Evolutionary conservation across 2,113 vertebrate genomes (phyloP), one percentile per base, ranked within the genome.

Genomic region (Epinephelus moara): DNA sequence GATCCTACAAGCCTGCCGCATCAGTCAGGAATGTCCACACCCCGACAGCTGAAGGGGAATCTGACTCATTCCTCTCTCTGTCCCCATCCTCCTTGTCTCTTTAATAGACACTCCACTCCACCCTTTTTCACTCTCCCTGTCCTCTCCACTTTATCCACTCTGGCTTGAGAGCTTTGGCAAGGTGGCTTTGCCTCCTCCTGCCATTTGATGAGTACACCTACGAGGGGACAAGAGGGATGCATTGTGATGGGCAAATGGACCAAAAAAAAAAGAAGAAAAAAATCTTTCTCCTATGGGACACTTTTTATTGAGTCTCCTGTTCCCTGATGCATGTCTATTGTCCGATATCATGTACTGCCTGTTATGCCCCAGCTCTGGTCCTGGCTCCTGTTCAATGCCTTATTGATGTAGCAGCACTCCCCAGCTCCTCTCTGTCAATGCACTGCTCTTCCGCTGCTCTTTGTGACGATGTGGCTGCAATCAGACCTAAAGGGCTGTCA

Each of bases 31-130:
- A 91, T 91, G 89, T 82, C 90, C 85, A 70, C 88, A 82, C 84
- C 88, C 90, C 73, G 84, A 91, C 92, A 93, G 91, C 92, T 93
- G 92, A 72, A 25, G 91, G 89, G 80, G 76, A 89, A 84, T 90
- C 62, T 88, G 86, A 92, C 85, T 92, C 88, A 93, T 81, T 80
- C 59, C 49, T 79, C 76, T 68, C 68, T 80, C 27, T 69, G 75
- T 82, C 63, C 66, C 27, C 66, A 55, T 87, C 86, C 72, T 74
- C 50, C 37, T 81, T 64, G 47, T 90, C 77, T 87, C 71, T 87
- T 79, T 80, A 66, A 80, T 71, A 87, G 87, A 84, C 21, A 3
- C 61, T 25, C 50, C 72, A 61, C 21, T 80, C 66, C 62, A 57
- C 59, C 64, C 37, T 71, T 63, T 50, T 33, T 73, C 50, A 6